phyloP scores from a whole-genome alignment of 2,113 vertebrate genomes.

The Hymenochirus boettgeri region DNA sequence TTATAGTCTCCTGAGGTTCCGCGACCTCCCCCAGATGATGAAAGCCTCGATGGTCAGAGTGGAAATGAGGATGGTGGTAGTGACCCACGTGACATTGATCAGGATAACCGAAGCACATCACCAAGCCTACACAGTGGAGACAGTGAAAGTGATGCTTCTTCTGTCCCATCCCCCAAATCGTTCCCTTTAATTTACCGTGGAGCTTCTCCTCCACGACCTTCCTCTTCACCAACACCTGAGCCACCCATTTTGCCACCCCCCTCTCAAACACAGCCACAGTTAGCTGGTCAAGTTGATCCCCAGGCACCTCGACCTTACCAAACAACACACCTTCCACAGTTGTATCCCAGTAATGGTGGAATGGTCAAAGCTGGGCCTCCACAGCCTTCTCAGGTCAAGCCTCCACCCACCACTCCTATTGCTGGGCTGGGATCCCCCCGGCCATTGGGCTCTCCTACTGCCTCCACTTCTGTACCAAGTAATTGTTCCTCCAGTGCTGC shows the following conservation, averaged over 20 bases:
- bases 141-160: slow-evolving; percentile 90
- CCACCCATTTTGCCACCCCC: slow-evolving; percentile 63
- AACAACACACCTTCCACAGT: slow-evolving; percentile 47
- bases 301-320: slow-evolving; percentile 61
- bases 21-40: slow-evolving; percentile 67
- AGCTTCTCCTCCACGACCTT: slow-evolving; percentile 42
- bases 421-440: slow-evolving; percentile 58
- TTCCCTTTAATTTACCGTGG: slow-evolving; percentile 52
- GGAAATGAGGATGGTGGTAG: slow-evolving; percentile 90
- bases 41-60: slow-evolving; percentile 87
- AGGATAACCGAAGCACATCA: slow-evolving; percentile 97
- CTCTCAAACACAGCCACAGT: slow-evolving; percentile 16
- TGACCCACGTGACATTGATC: slow-evolving; percentile 93
- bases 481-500: slow-evolving; percentile 40
- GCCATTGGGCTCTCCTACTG: slow-evolving; percentile 53
- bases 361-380: slow-evolving; percentile 46
- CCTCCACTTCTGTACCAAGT: slow-evolving; percentile 50
- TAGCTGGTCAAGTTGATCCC: slow-evolving; percentile 61
- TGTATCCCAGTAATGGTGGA: slow-evolving; percentile 52
- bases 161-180: slow-evolving; percentile 59
- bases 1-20: slow-evolving; percentile 53
- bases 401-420: slow-evolving; percentile 72
- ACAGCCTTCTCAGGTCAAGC: slow-evolving; percentile 65
- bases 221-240: slow-evolving; percentile 64
- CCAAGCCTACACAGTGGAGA: slow-evolving; percentile 92